A percentile compares a stretch with the other conserved stretches of the same genome.
Conservation (phyloP, 2,797 vertebrate genomes). For the Acanthopagrus latus region DNA sequence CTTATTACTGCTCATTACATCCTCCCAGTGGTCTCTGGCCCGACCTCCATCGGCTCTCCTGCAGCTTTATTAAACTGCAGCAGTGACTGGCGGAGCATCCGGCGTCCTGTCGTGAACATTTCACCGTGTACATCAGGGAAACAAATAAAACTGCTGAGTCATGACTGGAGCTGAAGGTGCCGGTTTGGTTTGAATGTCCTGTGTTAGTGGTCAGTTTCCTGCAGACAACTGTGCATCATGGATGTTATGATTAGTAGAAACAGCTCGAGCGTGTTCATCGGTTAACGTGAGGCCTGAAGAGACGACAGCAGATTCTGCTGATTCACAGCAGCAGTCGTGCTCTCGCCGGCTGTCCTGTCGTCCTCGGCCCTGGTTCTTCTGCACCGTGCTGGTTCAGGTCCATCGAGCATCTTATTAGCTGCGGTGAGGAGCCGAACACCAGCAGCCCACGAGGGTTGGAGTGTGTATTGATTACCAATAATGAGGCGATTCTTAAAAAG, state of each 20-base stretch:
- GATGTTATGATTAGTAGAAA: slow-evolving; percentile 13
- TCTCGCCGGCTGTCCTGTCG: neutral
- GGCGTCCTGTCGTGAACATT: too few species aligned
- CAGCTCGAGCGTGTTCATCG: slow-evolving; percentile 13
- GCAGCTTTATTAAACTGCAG: neutral
- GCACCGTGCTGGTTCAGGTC: slow-evolving; percentile 9
- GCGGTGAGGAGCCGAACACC: slow-evolving; percentile 14
- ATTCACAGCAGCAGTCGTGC: slow-evolving; percentile 15
- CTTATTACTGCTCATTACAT: too few species aligned
- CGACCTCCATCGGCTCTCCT: neutral
- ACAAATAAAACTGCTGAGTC: neutral
- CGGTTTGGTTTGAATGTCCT: neutral
- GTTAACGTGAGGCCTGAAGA: slow-evolving; percentile 8
- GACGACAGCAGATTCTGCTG: slow-evolving; percentile 1
- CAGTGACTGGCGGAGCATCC: too few species aligned
- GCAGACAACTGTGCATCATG: neutral
- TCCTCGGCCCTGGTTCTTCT: slow-evolving; percentile 19
- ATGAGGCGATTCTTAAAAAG: slow-evolving; percentile 46
- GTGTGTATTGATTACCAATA: slow-evolving; percentile 46
- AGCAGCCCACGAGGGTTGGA: slow-evolving; percentile 8
- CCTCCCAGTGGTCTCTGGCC: too few species aligned
- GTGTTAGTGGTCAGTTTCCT: neutral
- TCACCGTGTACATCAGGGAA: neutral
- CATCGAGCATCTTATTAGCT: slow-evolving; percentile 53
- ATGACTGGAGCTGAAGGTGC: neutral